Evolutionary conservation across 2,113 vertebrate species (phyloP).

Genomic region (Chaenogobius annularis): DNA sequence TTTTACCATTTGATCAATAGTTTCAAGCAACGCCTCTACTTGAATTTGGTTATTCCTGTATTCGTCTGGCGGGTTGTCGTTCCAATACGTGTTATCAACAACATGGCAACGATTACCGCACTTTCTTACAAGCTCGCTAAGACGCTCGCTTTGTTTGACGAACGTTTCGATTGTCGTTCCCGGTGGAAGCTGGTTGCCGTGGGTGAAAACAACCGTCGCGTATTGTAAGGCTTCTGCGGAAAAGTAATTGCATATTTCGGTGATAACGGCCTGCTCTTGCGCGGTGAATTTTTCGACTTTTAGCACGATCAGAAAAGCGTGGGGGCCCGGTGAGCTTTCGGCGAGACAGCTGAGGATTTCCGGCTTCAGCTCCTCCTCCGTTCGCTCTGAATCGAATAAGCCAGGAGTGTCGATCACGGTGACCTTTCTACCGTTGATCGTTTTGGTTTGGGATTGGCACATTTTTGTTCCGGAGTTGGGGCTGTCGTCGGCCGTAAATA

Average conservation of each 20-base stretch:
- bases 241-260: slow-evolving; percentile 23
- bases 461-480: slow-evolving; percentile 26
- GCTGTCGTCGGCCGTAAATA: neutral
- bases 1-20: slow-evolving; percentile 43
- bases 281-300: slow-evolving; percentile 36
- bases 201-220: slow-evolving; percentile 52
- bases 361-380: slow-evolving; percentile 22
- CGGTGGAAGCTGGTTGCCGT: slow-evolving; percentile 30
- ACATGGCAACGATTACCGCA: slow-evolving; percentile 51
- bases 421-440: slow-evolving; percentile 15
- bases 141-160: slow-evolving; percentile 2
- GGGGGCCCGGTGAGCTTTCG: slow-evolving; percentile 47
- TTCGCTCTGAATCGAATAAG: slow-evolving; percentile 22
- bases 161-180: slow-evolving; percentile 39
- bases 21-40: slow-evolving; percentile 29
- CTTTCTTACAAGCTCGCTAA: slow-evolving; percentile 38
- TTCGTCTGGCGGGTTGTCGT: neutral
- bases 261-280: slow-evolving; percentile 25
- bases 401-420: slow-evolving; percentile 64
- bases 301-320: slow-evolving; percentile 62
- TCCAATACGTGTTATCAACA: slow-evolving; percentile 57
- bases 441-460: slow-evolving; percentile 33
- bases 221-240: slow-evolving; percentile 42
- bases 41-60: slow-evolving; percentile 49
- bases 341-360: slow-evolving; percentile 43